Evolutionary conservation across 2,113 vertebrate genomes (phyloP).

Genomic region (Phasianus colchicus): DNA sequence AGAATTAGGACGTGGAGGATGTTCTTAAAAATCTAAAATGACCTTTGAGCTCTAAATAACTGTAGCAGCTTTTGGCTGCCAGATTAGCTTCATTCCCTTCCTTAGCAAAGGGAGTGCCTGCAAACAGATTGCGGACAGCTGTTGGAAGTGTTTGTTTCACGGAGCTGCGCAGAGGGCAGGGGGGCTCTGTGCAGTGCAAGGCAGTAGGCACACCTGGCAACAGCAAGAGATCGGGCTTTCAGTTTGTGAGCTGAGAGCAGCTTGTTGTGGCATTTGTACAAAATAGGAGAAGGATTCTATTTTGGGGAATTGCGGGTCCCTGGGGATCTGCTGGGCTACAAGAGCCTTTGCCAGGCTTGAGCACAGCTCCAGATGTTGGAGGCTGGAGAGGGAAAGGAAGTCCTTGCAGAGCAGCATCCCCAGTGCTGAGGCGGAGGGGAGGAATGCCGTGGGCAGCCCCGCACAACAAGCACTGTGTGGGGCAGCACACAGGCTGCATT

Average conservation of each 20-base stretch:
- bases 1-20: conserved; percentile 28
- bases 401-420: background rate
- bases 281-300: background rate
- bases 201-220: background rate
- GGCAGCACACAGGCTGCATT: background rate
- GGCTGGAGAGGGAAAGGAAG: background rate
- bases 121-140: conserved; percentile 51
- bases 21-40: conserved; percentile 26
- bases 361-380: background rate
- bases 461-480: background rate
- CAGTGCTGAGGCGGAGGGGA: background rate
- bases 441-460: background rate
- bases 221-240: background rate
- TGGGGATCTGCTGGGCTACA: background rate
- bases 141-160: conserved; percentile 4
- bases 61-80: conserved; percentile 25
- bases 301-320: background rate
- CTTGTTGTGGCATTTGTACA: background rate
- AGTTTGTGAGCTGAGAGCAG: background rate
- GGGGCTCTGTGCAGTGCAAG: background rate
- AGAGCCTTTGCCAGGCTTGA: background rate
- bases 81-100: conserved; percentile 1
- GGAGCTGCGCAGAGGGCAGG: background rate
- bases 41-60: conserved; percentile 32
- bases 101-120: conserved; percentile 32